A percentile compares a stretch with the other conserved stretches of the same genome.
These are phyloP conservation scores for Clarias fuscus DNA, from an alignment of 2,797 vertebrate genomes.

Conservation along the genomic window DNA sequence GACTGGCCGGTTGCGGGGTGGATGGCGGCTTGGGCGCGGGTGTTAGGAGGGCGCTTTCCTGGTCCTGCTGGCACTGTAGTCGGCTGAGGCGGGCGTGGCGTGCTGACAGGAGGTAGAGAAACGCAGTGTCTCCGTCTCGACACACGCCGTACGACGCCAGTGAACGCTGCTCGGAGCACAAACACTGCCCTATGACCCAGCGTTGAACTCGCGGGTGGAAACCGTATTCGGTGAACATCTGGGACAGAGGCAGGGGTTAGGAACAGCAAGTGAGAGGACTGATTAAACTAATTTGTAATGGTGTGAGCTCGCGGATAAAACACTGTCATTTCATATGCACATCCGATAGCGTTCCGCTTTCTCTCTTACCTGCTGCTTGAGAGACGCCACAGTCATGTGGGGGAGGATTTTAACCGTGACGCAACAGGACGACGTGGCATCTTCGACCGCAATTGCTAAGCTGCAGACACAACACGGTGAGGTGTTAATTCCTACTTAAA, in stretches of 20 bases:
- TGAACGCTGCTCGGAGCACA: slow-evolving; percentile 82
- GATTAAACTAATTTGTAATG: background rate
- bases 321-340: background rate
- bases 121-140: slow-evolving; percentile 83
- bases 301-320: background rate
- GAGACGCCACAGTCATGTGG: slow-evolving; percentile 80
- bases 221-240: slow-evolving; percentile 88
- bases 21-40: background rate
- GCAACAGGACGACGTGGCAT: slow-evolving; percentile 83
- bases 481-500: background rate
- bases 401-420: slow-evolving; percentile 79
- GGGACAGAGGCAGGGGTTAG: background rate
- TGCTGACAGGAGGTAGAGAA: slow-evolving; percentile 88
- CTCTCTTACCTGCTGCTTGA: slow-evolving; percentile 86
- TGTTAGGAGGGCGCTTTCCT: slow-evolving; percentile 69
- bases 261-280: background rate
- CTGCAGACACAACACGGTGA: slow-evolving; percentile 63
- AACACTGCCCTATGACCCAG: slow-evolving; percentile 89
- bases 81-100: slow-evolving; percentile 73
- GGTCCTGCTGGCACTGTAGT: slow-evolving; percentile 81
- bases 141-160: slow-evolving; percentile 85
- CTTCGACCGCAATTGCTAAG: slow-evolving; percentile 87
- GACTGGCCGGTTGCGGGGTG: slow-evolving; percentile 43
- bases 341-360: too few relatives aligned
- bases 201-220: slow-evolving; percentile 91